phyloP scores from a whole-genome alignment of 1,140 invertebrate genomes.

The roundworm (Caenorhabditis elegans) region DNA sequence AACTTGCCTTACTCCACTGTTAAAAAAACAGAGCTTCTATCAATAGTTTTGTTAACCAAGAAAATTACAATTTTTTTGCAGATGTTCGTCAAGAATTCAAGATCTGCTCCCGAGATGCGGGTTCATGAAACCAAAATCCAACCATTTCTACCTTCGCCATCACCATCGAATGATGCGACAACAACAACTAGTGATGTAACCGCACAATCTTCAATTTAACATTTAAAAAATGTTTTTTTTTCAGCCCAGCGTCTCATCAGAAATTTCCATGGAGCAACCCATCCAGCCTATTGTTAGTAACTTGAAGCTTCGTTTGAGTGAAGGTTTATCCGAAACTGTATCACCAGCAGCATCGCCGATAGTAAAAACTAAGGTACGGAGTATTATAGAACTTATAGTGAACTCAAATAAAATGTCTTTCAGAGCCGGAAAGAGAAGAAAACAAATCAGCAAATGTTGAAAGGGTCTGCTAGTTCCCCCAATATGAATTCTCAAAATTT shows the following conservation, averaged over 20 bases:
- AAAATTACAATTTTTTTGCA: not conserved
- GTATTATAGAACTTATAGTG: too few species aligned
- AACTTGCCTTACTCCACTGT: too few species aligned
- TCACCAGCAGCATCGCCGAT: not conserved
- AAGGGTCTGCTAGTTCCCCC: not conserved
- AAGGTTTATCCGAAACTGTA: not conserved
- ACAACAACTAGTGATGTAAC: slow-evolving; percentile 8
- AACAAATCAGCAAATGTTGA: not conserved
- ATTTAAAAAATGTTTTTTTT: not conserved
- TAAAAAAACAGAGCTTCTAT: too few species aligned
- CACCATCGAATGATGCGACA: slow-evolving; percentile 5
- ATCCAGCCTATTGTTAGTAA: not conserved
- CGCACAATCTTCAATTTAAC: not conserved
- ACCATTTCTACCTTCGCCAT: not conserved
- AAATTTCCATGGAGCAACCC: not conserved
- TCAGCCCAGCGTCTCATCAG: slow-evolving; percentile 1
- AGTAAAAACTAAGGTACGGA: not conserved
- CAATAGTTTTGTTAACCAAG: too few species aligned
- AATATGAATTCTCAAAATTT: not conserved
- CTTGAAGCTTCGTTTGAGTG: not conserved
- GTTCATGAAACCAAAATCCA: not conserved
- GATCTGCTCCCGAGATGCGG: not conserved
- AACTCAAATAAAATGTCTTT: not conserved
- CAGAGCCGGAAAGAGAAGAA: not conserved
- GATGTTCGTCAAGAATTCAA: slow-evolving; percentile 6